A percentile compares a stretch with the other conserved stretches of the same genome.
phyloP scores from a whole-genome alignment of 2,113 vertebrate species.

The Rana temporaria region DNA sequence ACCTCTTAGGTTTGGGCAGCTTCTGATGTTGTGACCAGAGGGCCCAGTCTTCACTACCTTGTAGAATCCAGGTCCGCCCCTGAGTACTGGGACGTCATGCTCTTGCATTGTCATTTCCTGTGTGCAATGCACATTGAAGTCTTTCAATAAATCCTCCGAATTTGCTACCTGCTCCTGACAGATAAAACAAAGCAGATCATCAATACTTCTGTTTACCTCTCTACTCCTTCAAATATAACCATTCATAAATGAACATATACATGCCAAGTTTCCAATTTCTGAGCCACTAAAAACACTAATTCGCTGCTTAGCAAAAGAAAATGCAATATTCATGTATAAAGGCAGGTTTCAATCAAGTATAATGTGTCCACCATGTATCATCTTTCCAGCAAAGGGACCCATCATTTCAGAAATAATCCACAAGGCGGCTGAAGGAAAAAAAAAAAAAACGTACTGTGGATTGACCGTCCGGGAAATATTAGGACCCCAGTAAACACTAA shows the following conservation, averaged over 20 bases:
- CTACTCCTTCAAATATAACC: neutral
- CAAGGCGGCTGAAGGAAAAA: no score
- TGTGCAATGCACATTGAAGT: constrained; percentile 89
- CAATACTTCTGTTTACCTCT: constrained; percentile 58
- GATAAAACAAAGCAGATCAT: constrained; percentile 63
- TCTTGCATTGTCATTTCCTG: constrained; percentile 90
- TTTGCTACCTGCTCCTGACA: constrained; percentile 94
- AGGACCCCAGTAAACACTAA: no score
- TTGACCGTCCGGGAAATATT: no score
- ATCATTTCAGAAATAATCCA: no score
- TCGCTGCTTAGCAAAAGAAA: no score
- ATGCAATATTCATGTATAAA: no score
- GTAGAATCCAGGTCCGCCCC: constrained; percentile 97
- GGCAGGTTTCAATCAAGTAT: no score
- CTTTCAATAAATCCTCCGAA: constrained; percentile 93
- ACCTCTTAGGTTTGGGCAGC: constrained; percentile 99
- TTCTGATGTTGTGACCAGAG: constrained; percentile 99
- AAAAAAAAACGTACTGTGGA: no score
- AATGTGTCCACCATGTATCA: no score
- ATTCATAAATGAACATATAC: neutral
- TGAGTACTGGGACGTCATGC: constrained; percentile 86
- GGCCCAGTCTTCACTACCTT: constrained; percentile 99
- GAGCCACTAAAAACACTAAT: no score
- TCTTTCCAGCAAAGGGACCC: no score
- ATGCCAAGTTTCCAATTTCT: neutral